Percentiles rank a stretch among this genome's conserved stretches.
phyloP scores from a whole-genome alignment of 1,140 invertebrate genomes.

The Panagrolaimus sp. region DNA sequence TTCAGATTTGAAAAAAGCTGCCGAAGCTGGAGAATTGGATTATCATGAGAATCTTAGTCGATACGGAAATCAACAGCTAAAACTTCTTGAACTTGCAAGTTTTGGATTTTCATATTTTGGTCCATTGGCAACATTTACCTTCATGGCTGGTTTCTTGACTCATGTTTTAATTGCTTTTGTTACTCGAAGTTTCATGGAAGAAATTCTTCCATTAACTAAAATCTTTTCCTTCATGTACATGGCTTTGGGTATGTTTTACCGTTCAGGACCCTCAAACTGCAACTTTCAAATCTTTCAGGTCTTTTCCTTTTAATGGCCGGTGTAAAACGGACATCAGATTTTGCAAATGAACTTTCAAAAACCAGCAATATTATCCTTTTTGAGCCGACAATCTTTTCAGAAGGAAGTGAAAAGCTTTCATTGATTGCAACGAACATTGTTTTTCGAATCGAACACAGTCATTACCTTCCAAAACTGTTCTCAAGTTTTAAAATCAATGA shows the following conservation, averaged over 20 bases:
- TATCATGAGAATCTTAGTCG: background rate
- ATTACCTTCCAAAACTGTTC: background rate
- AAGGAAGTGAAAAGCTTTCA: background rate
- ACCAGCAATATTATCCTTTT: background rate
- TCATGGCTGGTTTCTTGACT: background rate
- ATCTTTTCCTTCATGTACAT: background rate
- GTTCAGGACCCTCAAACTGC: too few species aligned
- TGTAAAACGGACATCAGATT: background rate
- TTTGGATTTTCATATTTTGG: background rate
- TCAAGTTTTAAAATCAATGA: conserved; percentile 1
- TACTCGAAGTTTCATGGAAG: background rate
- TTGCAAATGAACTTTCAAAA: background rate
- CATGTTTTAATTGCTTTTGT: background rate
- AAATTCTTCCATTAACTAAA: background rate
- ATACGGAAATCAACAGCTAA: background rate
- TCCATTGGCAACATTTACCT: background rate
- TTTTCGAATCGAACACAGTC: background rate
- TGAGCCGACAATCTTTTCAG: background rate
- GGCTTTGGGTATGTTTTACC: too few species aligned
- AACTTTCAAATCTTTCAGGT: background rate
- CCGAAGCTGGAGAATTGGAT: background rate
- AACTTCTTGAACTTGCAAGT: conserved; percentile 5
- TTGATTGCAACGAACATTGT: background rate
- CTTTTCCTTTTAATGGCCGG: background rate
- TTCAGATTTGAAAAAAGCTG: background rate